Evolutionary conservation across 2,888 invertebrate genomes (phyloP).

Genomic region (Syrista parreyssii): DNA sequence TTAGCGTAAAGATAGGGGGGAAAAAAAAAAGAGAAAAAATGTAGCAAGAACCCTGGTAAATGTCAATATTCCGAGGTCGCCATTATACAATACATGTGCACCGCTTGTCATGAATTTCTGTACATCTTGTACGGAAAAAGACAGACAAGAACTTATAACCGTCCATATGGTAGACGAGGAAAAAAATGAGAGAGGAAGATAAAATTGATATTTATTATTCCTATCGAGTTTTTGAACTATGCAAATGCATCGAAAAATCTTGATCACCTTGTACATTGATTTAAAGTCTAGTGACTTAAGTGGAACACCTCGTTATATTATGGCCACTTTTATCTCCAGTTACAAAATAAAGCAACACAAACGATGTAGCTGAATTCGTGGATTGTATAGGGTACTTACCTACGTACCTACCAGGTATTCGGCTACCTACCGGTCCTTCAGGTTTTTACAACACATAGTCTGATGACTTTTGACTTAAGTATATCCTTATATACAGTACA

Average conservation of each 20-base stretch:
- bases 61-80: not conserved
- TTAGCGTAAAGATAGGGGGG: not conserved
- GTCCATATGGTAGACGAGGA: not conserved
- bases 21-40: not conserved
- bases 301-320: conserved; percentile 18
- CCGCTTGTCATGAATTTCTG: not conserved
- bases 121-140: not conserved
- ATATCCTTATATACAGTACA: too few species aligned
- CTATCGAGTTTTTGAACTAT: conserved; percentile 1
- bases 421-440: not conserved
- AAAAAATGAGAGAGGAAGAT: not conserved
- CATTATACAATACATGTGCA: not conserved
- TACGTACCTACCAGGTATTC: not conserved
- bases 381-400: not conserved
- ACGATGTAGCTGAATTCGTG: not conserved
- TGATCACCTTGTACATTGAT: conserved; percentile 19
- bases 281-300: conserved; percentile 8
- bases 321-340: conserved; percentile 7
- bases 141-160: not conserved
- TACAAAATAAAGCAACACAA: conserved; percentile 4
- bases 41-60: not conserved
- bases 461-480: not conserved
- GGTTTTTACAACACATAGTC: not conserved
- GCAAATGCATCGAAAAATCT: conserved; percentile 8
- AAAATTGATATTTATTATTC: not conserved